Conservation (phyloP, 2,888 invertebrate species). For the Synanthedon vespiformis region DNA sequence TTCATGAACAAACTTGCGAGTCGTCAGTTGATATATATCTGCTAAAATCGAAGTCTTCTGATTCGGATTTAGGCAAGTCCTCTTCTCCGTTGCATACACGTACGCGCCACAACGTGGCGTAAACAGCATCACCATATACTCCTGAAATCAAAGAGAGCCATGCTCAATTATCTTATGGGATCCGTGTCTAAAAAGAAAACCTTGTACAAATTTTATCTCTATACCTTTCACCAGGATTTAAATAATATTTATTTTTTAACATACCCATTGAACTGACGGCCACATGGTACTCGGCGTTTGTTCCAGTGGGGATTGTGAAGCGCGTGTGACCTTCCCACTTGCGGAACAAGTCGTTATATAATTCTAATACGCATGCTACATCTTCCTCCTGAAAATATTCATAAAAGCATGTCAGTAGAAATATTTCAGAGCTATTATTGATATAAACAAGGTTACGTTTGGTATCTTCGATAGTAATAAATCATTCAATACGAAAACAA, state of each 20-base stretch:
- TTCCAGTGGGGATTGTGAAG: conserved; percentile 44
- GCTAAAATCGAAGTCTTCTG: not conserved
- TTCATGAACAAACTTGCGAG: not conserved
- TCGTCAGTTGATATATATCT: not conserved
- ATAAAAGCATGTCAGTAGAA: too few species aligned
- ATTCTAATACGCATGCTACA: conserved; percentile 43
- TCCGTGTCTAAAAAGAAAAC: too few species aligned
- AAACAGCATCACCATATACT: not conserved
- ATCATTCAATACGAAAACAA: too few species aligned
- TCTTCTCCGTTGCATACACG: not conserved
- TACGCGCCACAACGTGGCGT: not conserved
- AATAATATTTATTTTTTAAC: too few species aligned
- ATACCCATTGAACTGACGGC: conserved; percentile 27
- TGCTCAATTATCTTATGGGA: too few species aligned
- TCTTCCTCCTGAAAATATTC: conserved; percentile 28
- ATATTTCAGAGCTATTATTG: too few species aligned
- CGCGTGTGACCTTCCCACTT: conserved; percentile 43
- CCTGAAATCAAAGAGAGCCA: not conserved
- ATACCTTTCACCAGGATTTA: too few species aligned
- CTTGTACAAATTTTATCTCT: too few species aligned
- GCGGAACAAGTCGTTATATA: conserved; percentile 27
- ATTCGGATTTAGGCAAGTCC: not conserved
- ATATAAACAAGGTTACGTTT: too few species aligned
- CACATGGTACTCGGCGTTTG: conserved; percentile 30
- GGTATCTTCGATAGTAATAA: too few species aligned